A percentile compares a stretch with the other conserved stretches of the same genome.
phyloP scores from a whole-genome alignment of 2,113 vertebrate species.

The Telmatochromis brachygnathus region DNA sequence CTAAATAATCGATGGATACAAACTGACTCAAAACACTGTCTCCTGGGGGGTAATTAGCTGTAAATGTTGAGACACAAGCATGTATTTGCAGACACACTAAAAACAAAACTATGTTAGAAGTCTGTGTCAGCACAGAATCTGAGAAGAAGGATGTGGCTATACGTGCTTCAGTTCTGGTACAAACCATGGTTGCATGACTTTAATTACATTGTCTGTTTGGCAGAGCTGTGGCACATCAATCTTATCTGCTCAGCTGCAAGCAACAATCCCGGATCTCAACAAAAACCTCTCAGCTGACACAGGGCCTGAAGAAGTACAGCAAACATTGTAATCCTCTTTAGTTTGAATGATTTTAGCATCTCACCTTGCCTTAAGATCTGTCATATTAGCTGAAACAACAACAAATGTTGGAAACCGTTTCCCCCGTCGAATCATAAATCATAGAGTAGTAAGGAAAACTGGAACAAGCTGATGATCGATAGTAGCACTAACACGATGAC shows the following conservation, averaged over 20 bases:
- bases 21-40: not conserved
- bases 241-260: constrained; percentile 46
- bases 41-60: not conserved
- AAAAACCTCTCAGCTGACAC: constrained; percentile 11
- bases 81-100: not conserved
- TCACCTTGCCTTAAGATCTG: not conserved
- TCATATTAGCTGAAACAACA: not conserved
- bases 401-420: not conserved
- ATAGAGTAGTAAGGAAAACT: not conserved
- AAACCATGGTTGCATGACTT: constrained; percentile 45
- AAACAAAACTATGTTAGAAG: not conserved
- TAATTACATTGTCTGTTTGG: constrained; percentile 58
- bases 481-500: not conserved
- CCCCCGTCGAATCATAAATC: not conserved
- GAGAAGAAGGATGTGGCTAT: not conserved
- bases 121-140: not conserved
- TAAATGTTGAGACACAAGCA: not conserved
- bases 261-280: constrained; percentile 18
- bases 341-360: not conserved
- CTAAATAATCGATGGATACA: not conserved
- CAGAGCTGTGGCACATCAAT: constrained; percentile 48
- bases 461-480: not conserved
- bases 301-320: not conserved
- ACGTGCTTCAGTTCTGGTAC: constrained; percentile 1
- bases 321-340: not conserved